Conservation (phyloP, 2,888 invertebrate species). For the Dinocampus coccinellae region DNA sequence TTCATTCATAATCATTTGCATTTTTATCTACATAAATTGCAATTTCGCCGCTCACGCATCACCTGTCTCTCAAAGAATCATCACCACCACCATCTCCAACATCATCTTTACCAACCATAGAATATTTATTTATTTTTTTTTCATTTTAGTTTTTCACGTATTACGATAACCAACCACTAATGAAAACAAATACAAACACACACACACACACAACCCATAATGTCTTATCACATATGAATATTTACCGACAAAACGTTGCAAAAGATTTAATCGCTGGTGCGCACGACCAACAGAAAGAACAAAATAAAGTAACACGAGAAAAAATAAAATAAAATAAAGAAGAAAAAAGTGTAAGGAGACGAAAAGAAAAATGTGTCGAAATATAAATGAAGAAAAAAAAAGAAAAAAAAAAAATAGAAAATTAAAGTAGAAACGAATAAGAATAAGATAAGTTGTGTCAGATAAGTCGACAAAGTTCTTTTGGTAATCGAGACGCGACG, state of each 20-base stretch:
- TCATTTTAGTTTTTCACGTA: background rate
- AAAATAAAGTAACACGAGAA: background rate
- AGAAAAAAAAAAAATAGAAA: slow-evolving; percentile 3
- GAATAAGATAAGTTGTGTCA: slow-evolving; percentile 24
- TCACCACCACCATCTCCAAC: background rate
- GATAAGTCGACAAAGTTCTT: slow-evolving; percentile 39
- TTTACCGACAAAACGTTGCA: slow-evolving; percentile 24
- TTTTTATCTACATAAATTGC: too few species aligned
- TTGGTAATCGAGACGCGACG: slow-evolving; percentile 30
- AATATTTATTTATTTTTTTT: background rate
- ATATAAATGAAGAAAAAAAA: background rate
- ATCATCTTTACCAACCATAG: background rate
- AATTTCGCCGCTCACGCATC: too few species aligned
- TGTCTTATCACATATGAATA: background rate
- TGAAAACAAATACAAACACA: too few species aligned
- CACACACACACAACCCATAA: background rate
- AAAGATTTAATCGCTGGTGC: background rate
- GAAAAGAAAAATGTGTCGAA: slow-evolving; percentile 17
- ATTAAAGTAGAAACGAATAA: slow-evolving; percentile 21
- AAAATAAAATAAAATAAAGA: background rate
- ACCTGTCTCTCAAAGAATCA: background rate
- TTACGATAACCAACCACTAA: background rate
- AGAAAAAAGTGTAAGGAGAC: too few species aligned
- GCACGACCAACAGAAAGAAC: background rate
- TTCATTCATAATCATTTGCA: background rate